phyloP scores from a whole-genome alignment of 2,888 invertebrate species.

The Scaptomyza reducta region DNA sequence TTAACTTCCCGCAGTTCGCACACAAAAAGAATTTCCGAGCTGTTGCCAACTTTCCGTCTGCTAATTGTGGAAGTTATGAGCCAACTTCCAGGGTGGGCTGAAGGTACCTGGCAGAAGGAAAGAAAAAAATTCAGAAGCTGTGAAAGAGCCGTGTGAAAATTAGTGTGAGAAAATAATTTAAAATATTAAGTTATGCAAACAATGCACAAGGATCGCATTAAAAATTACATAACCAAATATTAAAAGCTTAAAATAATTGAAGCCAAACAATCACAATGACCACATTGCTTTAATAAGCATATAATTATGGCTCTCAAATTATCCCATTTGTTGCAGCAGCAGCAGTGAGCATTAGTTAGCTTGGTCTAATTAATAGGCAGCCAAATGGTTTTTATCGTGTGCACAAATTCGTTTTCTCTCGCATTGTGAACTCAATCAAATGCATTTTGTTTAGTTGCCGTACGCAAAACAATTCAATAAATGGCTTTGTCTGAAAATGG shows the following conservation, averaged over 20 bases:
- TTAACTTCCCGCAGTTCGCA: slow-evolving; percentile 8
- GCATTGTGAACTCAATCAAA: slow-evolving; percentile 29
- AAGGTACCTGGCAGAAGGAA: slow-evolving; percentile 3
- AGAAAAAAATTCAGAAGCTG: slow-evolving; percentile 26
- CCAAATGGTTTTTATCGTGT: slow-evolving; percentile 54
- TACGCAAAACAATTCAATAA: slow-evolving; percentile 37
- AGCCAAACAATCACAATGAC: slow-evolving; percentile 22
- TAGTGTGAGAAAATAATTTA: slow-evolving; percentile 17
- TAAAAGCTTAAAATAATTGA: slow-evolving; percentile 6
- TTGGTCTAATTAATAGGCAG: slow-evolving; percentile 50
- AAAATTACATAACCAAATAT: neutral
- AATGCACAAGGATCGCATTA: neutral
- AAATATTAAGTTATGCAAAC: slow-evolving; percentile 10
- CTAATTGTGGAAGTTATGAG: slow-evolving; percentile 65
- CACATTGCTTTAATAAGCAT: slow-evolving; percentile 22
- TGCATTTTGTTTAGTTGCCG: slow-evolving; percentile 11
- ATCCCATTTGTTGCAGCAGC: slow-evolving; percentile 12
- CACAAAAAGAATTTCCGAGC: slow-evolving; percentile 32
- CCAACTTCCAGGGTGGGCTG: slow-evolving; percentile 10
- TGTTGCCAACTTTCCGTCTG: slow-evolving; percentile 37
- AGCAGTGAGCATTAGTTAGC: slow-evolving; percentile 31
- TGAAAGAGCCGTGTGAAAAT: slow-evolving; percentile 28
- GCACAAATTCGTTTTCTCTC: slow-evolving; percentile 46
- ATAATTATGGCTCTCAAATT: slow-evolving; percentile 26
- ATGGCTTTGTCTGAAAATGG: slow-evolving; percentile 23